These are phyloP conservation scores for Hymenopus coronatus DNA, from an alignment of 2,888 invertebrate species.

Conservation along the genomic window DNA sequence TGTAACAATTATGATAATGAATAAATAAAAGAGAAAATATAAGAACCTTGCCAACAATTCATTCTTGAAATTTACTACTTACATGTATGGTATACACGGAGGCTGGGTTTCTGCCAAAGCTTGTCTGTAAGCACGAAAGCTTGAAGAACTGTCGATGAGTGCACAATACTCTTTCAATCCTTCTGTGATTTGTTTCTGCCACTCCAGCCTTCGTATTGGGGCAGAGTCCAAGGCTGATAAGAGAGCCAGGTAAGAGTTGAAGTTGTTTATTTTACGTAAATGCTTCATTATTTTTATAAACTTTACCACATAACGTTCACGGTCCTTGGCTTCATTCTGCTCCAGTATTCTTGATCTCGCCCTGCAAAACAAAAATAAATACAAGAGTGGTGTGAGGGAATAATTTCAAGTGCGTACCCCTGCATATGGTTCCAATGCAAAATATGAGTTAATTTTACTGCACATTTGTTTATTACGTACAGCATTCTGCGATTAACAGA, in stretches of 20 bases:
- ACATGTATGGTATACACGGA: constrained; percentile 99
- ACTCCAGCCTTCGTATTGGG: constrained; percentile 87
- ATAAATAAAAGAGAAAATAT: no score
- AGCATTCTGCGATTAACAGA: no score
- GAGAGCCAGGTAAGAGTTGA: constrained; percentile 96
- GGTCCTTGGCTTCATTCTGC: constrained; percentile 88
- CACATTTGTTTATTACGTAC: no score
- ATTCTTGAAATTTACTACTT: constrained; percentile 47
- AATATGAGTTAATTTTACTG: background rate
- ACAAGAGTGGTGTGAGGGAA: no score
- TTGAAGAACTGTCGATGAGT: constrained; percentile 96
- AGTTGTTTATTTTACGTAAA: constrained; percentile 94
- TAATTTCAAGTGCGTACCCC: no score
- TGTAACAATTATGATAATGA: no score
- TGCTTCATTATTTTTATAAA: constrained; percentile 99
- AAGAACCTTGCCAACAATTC: no score
- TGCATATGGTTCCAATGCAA: background rate
- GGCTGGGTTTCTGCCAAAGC: constrained; percentile 93
- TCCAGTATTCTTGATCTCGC: constrained; percentile 90
- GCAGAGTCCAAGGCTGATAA: constrained; percentile 96
- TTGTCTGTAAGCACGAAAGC: constrained; percentile 94
- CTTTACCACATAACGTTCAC: constrained; percentile 91
- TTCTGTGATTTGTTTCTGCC: constrained; percentile 89
- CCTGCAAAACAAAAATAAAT: constrained; percentile 45
- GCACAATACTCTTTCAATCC: constrained; percentile 91